A percentile compares a stretch with the other conserved stretches of the same genome.
These are phyloP conservation scores for Lasioglossum lativentre DNA, from an alignment of 2,888 invertebrate species.

Conservation along the genomic window DNA sequence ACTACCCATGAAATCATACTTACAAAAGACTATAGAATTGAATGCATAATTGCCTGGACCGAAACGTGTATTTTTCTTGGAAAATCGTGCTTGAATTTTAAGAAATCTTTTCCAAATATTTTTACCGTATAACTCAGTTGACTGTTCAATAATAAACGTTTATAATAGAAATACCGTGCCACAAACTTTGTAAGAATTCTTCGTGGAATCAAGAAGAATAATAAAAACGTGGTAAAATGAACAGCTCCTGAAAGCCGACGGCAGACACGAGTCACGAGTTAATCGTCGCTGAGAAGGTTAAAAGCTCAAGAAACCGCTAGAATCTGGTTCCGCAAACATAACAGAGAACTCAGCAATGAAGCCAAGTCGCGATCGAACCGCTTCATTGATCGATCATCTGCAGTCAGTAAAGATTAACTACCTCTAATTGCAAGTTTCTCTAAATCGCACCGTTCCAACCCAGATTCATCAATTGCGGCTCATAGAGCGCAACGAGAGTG, in stretches of 20 bases:
- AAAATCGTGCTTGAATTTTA: too few relatives aligned
- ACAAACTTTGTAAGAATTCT: background rate
- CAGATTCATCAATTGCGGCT: conserved; percentile 9
- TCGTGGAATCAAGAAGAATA: background rate
- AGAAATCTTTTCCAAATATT: too few relatives aligned
- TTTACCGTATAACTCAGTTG: background rate
- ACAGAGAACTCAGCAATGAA: background rate
- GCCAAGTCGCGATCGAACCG: background rate
- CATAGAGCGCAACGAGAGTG: background rate
- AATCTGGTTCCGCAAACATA: background rate
- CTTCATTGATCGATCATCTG: background rate
- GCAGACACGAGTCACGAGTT: background rate
- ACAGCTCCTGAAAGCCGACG: background rate
- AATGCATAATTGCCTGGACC: too few relatives aligned
- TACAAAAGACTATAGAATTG: too few relatives aligned
- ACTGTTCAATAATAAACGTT: background rate
- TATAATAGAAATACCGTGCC: background rate
- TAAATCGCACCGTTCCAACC: background rate
- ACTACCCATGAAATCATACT: background rate
- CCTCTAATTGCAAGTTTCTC: too few relatives aligned
- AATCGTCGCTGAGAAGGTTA: background rate
- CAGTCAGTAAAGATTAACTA: background rate
- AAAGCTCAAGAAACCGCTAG: background rate
- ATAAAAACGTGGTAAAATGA: too few relatives aligned
- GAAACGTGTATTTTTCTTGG: too few relatives aligned